A percentile compares a stretch with the other conserved stretches of the same genome.
phyloP scores from a whole-genome alignment of 2,888 invertebrate genomes.

The Hyppa rectilinea region DNA sequence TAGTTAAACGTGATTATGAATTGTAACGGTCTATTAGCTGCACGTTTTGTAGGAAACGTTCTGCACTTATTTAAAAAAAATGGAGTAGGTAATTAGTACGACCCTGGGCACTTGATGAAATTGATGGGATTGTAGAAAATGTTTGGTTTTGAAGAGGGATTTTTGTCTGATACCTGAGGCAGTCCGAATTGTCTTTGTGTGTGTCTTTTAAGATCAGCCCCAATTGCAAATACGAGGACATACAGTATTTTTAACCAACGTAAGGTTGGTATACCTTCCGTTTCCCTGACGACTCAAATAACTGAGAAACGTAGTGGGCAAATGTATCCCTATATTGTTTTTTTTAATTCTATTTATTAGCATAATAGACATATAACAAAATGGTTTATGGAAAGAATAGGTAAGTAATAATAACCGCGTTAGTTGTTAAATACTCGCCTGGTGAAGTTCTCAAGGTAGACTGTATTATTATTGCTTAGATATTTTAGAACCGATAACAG shows the following conservation, averaged over 20 bases:
- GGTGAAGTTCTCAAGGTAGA: slow-evolving; percentile 1
- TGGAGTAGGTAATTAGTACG: neutral
- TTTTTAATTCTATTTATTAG: neutral
- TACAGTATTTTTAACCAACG: too few species aligned
- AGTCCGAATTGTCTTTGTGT: neutral
- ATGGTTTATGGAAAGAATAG: neutral
- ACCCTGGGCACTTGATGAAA: neutral
- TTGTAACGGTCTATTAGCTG: slow-evolving; percentile 25
- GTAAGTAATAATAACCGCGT: slow-evolving; percentile 9
- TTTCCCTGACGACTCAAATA: neutral
- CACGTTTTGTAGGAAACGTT: slow-evolving; percentile 37
- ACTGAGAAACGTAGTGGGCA: neutral
- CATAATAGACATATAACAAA: neutral
- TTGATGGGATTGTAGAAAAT: neutral
- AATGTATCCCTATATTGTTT: neutral
- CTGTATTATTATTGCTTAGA: slow-evolving; percentile 1
- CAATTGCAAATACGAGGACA: neutral
- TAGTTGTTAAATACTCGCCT: neutral
- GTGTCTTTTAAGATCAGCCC: neutral
- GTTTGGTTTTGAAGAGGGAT: neutral
- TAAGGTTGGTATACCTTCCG: too few species aligned
- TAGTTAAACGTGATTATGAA: slow-evolving; percentile 43
- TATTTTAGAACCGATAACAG: neutral
- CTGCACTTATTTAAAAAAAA: neutral
- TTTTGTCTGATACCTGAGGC: neutral